These are phyloP conservation scores for Acanthosepion lycidas DNA, from an alignment of 2,888 invertebrate species.

Conservation along the genomic window DNA sequence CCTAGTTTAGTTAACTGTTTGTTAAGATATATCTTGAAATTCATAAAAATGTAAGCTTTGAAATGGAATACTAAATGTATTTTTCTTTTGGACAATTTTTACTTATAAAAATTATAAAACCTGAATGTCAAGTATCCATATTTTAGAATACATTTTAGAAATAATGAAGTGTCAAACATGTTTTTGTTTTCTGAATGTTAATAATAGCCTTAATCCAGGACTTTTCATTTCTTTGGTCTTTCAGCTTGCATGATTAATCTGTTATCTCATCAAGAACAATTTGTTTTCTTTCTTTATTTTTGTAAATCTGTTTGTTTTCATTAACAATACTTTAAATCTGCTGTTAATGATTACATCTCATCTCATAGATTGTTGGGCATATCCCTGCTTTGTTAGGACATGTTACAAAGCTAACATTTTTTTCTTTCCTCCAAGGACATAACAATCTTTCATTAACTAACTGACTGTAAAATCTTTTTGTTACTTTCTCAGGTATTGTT, in stretches of 20 bases:
- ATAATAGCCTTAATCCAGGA: neutral
- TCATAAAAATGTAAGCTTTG: neutral
- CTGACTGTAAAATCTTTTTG: neutral
- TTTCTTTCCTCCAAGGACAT: neutral
- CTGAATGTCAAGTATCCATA: no score
- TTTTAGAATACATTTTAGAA: neutral
- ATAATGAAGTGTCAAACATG: neutral
- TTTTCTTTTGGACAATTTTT: neutral
- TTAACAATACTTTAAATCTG: neutral
- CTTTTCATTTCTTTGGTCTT: neutral
- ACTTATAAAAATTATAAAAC: no score
- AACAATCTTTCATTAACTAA: slow-evolving; percentile 24
- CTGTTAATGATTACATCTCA: neutral
- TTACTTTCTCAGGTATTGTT: neutral
- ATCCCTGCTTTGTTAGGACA: neutral
- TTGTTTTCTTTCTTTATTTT: neutral
- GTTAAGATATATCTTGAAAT: neutral
- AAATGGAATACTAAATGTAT: neutral
- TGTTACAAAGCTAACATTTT: neutral
- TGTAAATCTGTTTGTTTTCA: neutral
- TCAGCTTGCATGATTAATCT: neutral
- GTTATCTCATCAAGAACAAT: neutral
- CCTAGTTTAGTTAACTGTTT: neutral
- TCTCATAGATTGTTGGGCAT: neutral
- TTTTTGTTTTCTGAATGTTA: neutral